A percentile compares a stretch with the other conserved stretches of the same genome.
phyloP scores from a whole-genome alignment of 2,888 invertebrate species.

The Lepidonotus clava region DNA sequence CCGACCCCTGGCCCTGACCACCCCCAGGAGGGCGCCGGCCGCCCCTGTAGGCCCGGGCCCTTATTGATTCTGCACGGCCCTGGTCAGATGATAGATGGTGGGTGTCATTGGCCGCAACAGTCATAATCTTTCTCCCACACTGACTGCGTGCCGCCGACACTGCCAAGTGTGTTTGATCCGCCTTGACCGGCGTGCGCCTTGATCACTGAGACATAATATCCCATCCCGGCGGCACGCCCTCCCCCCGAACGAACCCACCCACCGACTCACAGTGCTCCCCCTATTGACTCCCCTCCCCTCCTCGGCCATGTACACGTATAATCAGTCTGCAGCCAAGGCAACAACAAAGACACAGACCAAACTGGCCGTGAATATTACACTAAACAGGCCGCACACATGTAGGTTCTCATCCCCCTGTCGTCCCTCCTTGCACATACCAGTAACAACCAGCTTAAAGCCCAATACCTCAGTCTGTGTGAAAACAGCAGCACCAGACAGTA shows the following conservation, averaged over 20 bases:
- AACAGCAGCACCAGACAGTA: too few species aligned
- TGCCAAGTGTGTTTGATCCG: constrained; percentile 35
- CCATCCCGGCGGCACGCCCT: constrained; percentile 2
- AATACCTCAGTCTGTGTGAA: too few species aligned
- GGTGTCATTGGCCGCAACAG: constrained; percentile 37
- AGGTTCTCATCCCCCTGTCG: neutral
- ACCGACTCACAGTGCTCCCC: neutral
- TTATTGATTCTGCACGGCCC: constrained; percentile 25
- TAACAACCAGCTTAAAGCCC: too few species aligned
- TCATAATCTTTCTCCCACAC: constrained; percentile 44
- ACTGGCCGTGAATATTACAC: neutral
- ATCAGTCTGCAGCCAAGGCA: neutral
- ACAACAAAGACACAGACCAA: neutral
- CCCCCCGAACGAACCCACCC: neutral
- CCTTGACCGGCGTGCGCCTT: neutral
- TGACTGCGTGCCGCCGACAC: constrained; percentile 21
- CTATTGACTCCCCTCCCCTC: neutral
- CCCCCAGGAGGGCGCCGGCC: neutral
- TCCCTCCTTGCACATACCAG: too few species aligned
- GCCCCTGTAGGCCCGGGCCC: neutral
- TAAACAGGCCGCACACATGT: neutral
- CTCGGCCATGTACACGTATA: neutral
- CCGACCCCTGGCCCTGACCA: neutral
- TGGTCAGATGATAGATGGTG: constrained; percentile 24
- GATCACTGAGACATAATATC: constrained; percentile 44